These are phyloP conservation scores for Tangara arthus DNA, from an alignment of 2,797 vertebrate species.

Conservation along the genomic window DNA sequence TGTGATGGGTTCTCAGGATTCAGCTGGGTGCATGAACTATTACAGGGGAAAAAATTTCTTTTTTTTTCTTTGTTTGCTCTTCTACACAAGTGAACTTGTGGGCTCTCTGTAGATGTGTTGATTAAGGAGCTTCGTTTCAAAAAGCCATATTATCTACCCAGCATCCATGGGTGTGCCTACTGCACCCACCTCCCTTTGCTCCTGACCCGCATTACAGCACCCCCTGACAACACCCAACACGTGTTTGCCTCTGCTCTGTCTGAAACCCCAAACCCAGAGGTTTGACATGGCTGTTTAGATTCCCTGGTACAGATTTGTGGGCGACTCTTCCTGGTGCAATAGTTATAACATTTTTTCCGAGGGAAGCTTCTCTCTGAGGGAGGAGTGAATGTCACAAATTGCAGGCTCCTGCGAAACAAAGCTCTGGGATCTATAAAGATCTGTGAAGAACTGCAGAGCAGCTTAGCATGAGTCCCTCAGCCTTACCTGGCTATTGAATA, in stretches of 20 bases:
- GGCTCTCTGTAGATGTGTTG: background rate
- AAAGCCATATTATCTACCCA: background rate
- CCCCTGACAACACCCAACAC: background rate
- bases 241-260: background rate
- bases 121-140: background rate
- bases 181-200: background rate
- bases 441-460: background rate
- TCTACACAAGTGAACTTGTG: background rate
- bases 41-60: background rate
- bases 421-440: background rate
- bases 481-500: background rate
- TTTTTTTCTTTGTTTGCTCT: background rate
- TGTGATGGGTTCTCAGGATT: background rate
- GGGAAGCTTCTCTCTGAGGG: background rate
- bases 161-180: background rate
- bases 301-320: background rate
- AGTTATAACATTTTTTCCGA: background rate
- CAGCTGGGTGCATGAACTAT: background rate
- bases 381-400: background rate
- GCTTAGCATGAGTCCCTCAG: background rate
- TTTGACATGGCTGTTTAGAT: rapidly evolving
- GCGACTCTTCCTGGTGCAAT: background rate
- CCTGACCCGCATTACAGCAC: background rate
- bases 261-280: background rate
- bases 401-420: background rate